Evolutionary conservation across 2,888 invertebrate genomes (phyloP).

Genomic region (Amiota mariae): DNA sequence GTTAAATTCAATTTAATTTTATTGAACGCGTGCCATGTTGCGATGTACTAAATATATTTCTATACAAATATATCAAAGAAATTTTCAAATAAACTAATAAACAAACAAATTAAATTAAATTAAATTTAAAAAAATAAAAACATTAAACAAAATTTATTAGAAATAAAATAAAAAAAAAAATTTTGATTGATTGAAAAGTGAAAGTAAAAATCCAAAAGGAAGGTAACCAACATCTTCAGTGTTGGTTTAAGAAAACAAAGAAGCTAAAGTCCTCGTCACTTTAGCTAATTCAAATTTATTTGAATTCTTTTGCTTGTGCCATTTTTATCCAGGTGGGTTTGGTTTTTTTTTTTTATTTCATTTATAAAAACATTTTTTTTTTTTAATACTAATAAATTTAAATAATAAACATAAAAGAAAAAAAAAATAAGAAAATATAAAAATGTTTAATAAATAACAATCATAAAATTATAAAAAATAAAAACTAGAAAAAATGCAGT

Average conservation of each 20-base stretch:
- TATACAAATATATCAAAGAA: too few species aligned
- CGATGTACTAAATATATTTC: too few species aligned
- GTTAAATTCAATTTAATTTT: too few species aligned
- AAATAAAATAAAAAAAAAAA: background rate
- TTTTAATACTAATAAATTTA: background rate
- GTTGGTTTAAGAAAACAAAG: background rate
- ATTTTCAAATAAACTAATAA: too few species aligned
- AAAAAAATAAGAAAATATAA: constrained; percentile 2
- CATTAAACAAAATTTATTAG: background rate
- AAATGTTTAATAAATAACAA: background rate
- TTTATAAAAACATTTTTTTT: background rate
- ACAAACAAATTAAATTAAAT: background rate
- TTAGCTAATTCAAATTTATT: constrained; percentile 38
- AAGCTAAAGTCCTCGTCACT: background rate
- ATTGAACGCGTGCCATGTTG: constrained; percentile 9
- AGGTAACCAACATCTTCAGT: background rate
- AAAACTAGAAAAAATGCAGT: background rate
- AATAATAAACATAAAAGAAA: background rate
- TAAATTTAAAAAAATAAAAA: background rate
- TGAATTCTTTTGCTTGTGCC: constrained; percentile 72
- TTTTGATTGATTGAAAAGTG: background rate
- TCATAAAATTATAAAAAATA: background rate
- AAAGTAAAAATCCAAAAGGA: background rate
- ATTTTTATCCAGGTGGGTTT: constrained; percentile 71
- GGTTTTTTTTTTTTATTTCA: background rate